These are phyloP conservation scores for Cheiracanthium punctorium DNA, from an alignment of 2,888 invertebrate species.

Conservation along the genomic window DNA sequence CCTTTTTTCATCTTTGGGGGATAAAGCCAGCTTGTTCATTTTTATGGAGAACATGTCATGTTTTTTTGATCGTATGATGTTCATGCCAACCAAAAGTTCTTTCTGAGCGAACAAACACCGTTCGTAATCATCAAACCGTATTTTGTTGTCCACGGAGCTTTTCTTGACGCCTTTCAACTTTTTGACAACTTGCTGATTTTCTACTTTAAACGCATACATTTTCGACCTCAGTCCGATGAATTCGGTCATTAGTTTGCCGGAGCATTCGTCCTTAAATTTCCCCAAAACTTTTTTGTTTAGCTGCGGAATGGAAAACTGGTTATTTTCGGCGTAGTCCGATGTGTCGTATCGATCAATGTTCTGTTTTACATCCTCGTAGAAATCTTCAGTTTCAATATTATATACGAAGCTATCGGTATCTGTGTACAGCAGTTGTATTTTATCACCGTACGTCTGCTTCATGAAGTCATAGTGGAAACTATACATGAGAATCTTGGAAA, in stretches of 20 bases:
- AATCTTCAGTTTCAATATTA: background rate
- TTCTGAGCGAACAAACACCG: no score
- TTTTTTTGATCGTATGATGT: no score
- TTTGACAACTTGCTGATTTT: no score
- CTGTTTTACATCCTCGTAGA: background rate
- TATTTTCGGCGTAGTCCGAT: background rate
- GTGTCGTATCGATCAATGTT: constrained; percentile 18
- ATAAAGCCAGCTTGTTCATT: no score
- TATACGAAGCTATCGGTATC: background rate
- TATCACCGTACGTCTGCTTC: background rate
- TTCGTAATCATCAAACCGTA: no score
- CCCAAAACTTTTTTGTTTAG: constrained; percentile 24
- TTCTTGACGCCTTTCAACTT: constrained; percentile 56
- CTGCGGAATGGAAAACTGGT: no score
- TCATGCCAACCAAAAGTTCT: no score
- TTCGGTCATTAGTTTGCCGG: constrained; percentile 10
- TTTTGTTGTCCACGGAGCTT: no score
- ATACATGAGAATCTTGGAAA: background rate
- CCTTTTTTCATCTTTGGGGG: no score
- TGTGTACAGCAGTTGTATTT: background rate
- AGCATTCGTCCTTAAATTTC: constrained; percentile 21
- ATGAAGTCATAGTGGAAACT: background rate
- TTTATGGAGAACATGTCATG: no score
- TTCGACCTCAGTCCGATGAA: constrained; percentile 18
- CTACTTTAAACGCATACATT: background rate